Conservation (phyloP, 2,797 vertebrate genomes). For the Gouania willdenowi region DNA sequence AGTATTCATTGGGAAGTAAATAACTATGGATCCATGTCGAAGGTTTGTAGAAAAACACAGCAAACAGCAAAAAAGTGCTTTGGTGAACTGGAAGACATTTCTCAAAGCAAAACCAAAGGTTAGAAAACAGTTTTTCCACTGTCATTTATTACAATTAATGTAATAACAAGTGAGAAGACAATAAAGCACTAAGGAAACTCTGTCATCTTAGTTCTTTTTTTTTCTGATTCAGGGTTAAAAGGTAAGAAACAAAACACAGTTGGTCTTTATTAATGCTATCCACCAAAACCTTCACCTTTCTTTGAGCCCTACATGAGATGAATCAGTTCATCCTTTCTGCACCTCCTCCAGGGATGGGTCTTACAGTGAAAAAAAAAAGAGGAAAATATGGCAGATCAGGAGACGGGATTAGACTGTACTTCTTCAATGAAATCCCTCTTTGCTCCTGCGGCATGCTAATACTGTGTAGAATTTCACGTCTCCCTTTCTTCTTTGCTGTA, state of each 20-base stretch:
- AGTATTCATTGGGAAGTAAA: too few species aligned
- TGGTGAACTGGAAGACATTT: too few species aligned
- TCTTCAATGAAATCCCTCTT: slow-evolving; percentile 69
- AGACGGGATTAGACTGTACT: slow-evolving; percentile 68
- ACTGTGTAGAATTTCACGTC: slow-evolving; percentile 41
- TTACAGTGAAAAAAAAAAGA: slow-evolving; percentile 64
- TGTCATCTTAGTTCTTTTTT: too few species aligned
- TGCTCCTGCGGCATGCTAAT: slow-evolving; percentile 52
- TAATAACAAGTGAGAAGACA: too few species aligned
- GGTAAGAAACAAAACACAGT: slow-evolving; percentile 37
- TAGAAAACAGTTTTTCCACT: too few species aligned
- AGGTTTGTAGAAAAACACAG: too few species aligned
- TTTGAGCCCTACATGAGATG: slow-evolving; percentile 23
- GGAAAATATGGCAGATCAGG: slow-evolving; percentile 49
- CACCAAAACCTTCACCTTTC: slow-evolving; percentile 32
- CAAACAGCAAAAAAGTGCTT: too few species aligned
- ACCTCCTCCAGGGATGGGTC: slow-evolving; percentile 53
- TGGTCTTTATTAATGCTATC: slow-evolving; percentile 27
- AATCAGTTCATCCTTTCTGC: slow-evolving; percentile 53
- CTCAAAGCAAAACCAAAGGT: too few species aligned
- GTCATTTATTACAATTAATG: too few species aligned
- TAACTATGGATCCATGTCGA: too few species aligned
- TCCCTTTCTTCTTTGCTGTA: slow-evolving; percentile 10
- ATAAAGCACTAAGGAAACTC: too few species aligned
- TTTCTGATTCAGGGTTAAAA: slow-evolving; percentile 21